Evolutionary conservation across 2,113 vertebrate species (phyloP).

Genomic region (Siniperca chuatsi): DNA sequence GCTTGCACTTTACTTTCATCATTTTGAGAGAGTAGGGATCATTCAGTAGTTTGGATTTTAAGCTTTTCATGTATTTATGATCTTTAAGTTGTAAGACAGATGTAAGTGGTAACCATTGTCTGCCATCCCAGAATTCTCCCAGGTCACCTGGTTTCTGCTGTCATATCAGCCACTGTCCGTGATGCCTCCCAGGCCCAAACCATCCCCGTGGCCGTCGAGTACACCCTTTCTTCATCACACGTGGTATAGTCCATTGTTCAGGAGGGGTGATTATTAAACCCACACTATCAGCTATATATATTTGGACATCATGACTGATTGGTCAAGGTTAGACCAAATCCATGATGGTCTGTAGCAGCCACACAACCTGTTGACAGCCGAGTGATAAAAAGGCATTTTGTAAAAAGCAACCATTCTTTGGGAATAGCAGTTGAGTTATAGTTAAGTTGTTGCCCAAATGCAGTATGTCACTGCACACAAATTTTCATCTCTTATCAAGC

Average conservation of each 20-base stretch:
- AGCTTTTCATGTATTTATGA: not conserved
- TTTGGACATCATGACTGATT: not conserved
- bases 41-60: not conserved
- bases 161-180: constrained; percentile 84
- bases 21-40: not conserved
- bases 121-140: constrained; percentile 56
- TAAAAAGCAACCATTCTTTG: not conserved
- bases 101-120: not conserved
- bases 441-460: not conserved
- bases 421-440: not conserved
- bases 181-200: constrained; percentile 69
- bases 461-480: not conserved
- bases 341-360: not conserved
- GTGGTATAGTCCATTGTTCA: constrained; percentile 44
- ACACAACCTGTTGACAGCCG: not conserved
- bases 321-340: not conserved
- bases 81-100: not conserved
- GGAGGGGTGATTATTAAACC: not conserved
- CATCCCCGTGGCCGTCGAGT: constrained; percentile 82
- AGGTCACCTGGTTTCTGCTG: constrained; percentile 78
- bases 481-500: not conserved
- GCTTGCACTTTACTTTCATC: not conserved
- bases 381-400: not conserved
- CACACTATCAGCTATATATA: not conserved
- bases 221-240: constrained; percentile 77